Evolutionary conservation across 92 coral and sea anemone genomes (phyloP).

Genomic region (Phenganax marumi): DNA sequence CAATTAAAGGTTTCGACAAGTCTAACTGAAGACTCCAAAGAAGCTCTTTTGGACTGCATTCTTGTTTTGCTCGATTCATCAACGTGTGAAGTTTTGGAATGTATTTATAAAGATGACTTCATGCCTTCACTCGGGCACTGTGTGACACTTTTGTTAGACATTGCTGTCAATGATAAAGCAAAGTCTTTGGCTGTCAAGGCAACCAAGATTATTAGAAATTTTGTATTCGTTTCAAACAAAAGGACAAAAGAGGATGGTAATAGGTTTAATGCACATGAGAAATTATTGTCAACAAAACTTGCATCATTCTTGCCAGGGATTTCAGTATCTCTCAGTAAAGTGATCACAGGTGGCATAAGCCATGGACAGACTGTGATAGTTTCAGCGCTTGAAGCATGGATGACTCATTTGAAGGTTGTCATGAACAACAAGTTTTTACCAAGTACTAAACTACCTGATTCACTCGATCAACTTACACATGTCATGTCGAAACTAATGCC

Average conservation of each 20-base stretch:
- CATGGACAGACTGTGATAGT: constrained; percentile 73
- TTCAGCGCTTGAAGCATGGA: constrained; percentile 68
- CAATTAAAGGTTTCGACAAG: constrained; percentile 26
- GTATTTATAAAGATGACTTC: constrained; percentile 65
- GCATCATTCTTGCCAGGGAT: constrained; percentile 96
- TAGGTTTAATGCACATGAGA: constrained; percentile 35
- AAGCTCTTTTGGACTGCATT: constrained; percentile 63
- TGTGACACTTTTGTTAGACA: constrained; percentile 63
- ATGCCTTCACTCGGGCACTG: constrained; percentile 85
- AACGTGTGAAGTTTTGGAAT: constrained; percentile 61
- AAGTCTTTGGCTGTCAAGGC: constrained; percentile 67
- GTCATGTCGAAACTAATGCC: constrained; percentile 56
- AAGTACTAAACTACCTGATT: background rate
- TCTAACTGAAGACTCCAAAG: constrained; percentile 78
- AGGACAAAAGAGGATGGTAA: constrained; percentile 23
- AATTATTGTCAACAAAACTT: constrained; percentile 56
- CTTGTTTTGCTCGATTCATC: constrained; percentile 60
- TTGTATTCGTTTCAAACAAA: constrained; percentile 55
- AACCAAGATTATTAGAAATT: constrained; percentile 60
- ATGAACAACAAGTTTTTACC: constrained; percentile 73
- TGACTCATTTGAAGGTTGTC: constrained; percentile 65
- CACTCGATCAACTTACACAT: constrained; percentile 43
- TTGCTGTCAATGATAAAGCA: constrained; percentile 78
- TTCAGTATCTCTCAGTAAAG: constrained; percentile 66
- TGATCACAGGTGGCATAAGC: constrained; percentile 60